Evolutionary conservation across 64 coral and sea anemone genomes (phyloP), one percentile per base, ranked within the genome.

Genomic region (Stichodactyla helianthus): DNA sequence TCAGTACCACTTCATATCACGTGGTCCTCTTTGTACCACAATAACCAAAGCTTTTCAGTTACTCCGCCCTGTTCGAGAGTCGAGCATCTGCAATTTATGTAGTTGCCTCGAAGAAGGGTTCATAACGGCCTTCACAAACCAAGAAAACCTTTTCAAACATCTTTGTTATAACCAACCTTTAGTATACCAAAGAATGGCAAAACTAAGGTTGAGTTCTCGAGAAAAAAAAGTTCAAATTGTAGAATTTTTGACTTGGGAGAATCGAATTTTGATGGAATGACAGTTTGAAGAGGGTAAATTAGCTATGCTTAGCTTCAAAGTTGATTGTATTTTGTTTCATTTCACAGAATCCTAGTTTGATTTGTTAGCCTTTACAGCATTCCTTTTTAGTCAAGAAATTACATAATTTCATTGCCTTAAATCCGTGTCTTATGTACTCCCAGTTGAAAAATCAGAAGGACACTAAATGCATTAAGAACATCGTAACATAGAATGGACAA

Each of bases 31-130:
- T 31, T 74, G 10, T 31, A 74, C 68, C 68, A 74, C 68, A 74
- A 74, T 74, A 74, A 74, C 68, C 68, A 74, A 74, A 74, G 22
- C 22, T 74, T 74, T 74, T 74, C 68, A 74, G 68, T 23, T 74
- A 74, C 68, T 74, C 68, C 68, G 68, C 68, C 68, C 68, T 74
- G 68, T 31, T 74, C 68, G 27, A 74, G 68, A 23, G 25, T 23
- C 68, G 27, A 31, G 23, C 4, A 28, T 9, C 2, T 74, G 8
- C 27, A 74, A 74, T 74, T 74, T 74, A 74, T 74, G 25, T 23
- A 74, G 68, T 74, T 74, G n/a, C 22, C 65, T 74, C 4, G 12
- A 74, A 74, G 26, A 6, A 74, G 68, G 7, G 10, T 74, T 74
- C 68, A 31, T 74, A 74, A 74, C 68, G 68, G 68, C 68, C 27